phyloP scores from a whole-genome alignment of 2,797 vertebrate genomes.

The Hippocampus kuda region DNA sequence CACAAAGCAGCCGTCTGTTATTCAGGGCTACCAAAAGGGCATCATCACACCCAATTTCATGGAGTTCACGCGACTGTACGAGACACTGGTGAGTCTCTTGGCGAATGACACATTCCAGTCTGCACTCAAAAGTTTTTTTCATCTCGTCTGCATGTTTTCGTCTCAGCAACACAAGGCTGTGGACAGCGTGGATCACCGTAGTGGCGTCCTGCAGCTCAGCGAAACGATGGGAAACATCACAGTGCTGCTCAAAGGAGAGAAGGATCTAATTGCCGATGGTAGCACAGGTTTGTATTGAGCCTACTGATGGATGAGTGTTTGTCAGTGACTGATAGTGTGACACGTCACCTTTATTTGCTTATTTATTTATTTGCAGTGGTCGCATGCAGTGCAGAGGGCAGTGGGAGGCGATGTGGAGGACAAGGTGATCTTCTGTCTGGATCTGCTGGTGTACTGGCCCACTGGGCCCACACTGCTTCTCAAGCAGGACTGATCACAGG shows the following conservation, averaged over 20 bases:
- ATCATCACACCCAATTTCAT: constrained; percentile 92
- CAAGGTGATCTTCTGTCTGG: constrained; percentile 95
- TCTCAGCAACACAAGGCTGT: constrained; percentile 75
- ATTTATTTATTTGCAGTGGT: constrained; percentile 67
- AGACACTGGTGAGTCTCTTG: constrained; percentile 79
- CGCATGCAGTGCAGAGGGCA: constrained; percentile 79
- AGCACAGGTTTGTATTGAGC: constrained; percentile 72
- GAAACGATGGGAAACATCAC: constrained; percentile 90
- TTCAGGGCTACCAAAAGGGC: constrained; percentile 85
- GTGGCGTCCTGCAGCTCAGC: constrained; percentile 79
- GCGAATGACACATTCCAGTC: not conserved
- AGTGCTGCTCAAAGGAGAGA: constrained; percentile 86
- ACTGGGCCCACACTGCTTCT: constrained; percentile 84
- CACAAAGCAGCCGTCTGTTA: constrained; percentile 81
- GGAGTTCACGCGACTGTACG: constrained; percentile 88
- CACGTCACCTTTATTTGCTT: not conserved
- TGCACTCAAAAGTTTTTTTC: not conserved
- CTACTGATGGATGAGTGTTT: not conserved
- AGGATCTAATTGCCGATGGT: constrained; percentile 88
- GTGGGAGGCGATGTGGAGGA: constrained; percentile 86
- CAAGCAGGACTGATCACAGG: constrained; percentile 70
- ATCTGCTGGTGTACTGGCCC: constrained; percentile 81
- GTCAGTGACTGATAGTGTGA: not conserved
- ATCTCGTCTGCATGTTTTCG: constrained; percentile 7
- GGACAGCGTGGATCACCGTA: constrained; percentile 71